Evolutionary conservation across 2,888 invertebrate species (phyloP).

Genomic region (Dolichomitus sp.): DNA sequence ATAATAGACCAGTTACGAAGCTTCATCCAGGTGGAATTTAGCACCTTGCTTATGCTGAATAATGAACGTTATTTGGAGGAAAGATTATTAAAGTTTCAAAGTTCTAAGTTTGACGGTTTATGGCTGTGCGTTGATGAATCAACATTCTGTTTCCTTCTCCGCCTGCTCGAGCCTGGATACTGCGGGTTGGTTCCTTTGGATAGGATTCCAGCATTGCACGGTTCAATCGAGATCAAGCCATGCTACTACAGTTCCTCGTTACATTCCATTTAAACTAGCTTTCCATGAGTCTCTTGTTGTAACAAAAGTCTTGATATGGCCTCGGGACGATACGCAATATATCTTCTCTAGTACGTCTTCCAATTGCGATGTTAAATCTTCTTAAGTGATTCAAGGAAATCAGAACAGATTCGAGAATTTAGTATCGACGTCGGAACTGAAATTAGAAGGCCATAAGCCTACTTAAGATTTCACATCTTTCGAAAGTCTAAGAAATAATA

Average conservation of each 20-base stretch:
- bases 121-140: neutral
- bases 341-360: neutral
- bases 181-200: conserved; percentile 19
- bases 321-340: neutral
- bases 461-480: too few species aligned
- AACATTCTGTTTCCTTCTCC: conserved; percentile 66
- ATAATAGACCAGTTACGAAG: too few species aligned
- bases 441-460: too few species aligned
- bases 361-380: neutral
- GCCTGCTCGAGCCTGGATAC: conserved; percentile 45
- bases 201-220: conserved; percentile 2
- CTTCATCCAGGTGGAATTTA: too few species aligned
- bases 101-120: too few species aligned
- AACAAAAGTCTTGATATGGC: neutral
- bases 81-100: too few species aligned
- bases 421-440: too few species aligned
- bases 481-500: too few species aligned
- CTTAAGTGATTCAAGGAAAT: neutral
- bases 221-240: conserved; percentile 9
- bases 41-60: too few species aligned
- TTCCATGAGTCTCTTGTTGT: neutral
- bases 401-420: too few species aligned
- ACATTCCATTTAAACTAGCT: neutral
- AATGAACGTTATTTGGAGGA: too few species aligned
- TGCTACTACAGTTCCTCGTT: neutral